A percentile compares a stretch with the other conserved stretches of the same genome.
Evolutionary conservation across 1,140 invertebrate genomes (phyloP).

Genomic region (Orius insidiosus): DNA sequence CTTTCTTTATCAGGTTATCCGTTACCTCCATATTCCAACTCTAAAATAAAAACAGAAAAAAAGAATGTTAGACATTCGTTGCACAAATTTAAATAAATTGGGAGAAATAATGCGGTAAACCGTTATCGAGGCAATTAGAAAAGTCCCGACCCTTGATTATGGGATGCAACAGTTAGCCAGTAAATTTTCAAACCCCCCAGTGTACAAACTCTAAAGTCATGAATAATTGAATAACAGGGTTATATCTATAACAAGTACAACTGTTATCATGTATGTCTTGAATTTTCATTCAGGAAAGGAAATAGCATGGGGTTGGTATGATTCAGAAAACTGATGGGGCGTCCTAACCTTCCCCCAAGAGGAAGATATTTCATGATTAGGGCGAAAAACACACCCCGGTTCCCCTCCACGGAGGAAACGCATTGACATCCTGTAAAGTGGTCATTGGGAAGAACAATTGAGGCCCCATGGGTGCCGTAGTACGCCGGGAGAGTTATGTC

Average conservation of each 20-base stretch:
- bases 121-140: too few relatives aligned
- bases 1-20: constrained; percentile 15
- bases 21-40: constrained; percentile 15
- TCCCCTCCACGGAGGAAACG: background rate
- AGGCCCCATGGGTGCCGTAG: constrained; percentile 15
- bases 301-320: background rate
- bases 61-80: constrained; percentile 13
- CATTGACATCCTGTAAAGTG: constrained; percentile 27
- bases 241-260: too few relatives aligned
- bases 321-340: constrained; percentile 26
- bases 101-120: background rate
- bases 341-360: constrained; percentile 24
- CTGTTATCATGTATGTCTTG: too few relatives aligned
- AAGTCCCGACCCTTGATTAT: too few relatives aligned
- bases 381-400: too few relatives aligned
- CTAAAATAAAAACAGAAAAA: constrained; percentile 10
- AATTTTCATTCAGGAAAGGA: constrained; percentile 8
- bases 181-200: too few relatives aligned
- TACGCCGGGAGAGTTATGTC: background rate
- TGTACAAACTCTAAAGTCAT: constrained; percentile 4
- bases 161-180: too few relatives aligned
- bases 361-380: background rate
- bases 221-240: constrained; percentile 16
- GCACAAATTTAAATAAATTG: background rate
- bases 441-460: constrained; percentile 26